Evolutionary conservation across 2,797 vertebrate genomes (phyloP).

Genomic region (Chelon labrosus): DNA sequence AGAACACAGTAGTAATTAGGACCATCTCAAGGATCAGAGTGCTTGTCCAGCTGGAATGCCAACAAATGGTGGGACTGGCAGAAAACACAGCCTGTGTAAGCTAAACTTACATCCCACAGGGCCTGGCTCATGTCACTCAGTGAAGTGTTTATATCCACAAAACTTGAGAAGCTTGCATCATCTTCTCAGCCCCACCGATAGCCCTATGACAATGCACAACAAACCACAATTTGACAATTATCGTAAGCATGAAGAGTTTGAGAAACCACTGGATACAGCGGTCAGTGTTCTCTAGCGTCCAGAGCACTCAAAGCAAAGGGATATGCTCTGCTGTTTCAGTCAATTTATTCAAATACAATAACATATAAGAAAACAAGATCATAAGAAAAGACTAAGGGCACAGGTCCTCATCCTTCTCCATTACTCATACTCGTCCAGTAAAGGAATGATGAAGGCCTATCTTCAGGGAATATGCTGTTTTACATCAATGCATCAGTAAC

Average conservation of each 20-base stretch:
- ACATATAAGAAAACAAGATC: not conserved
- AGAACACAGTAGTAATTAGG: conserved; percentile 28
- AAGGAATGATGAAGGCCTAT: conserved; percentile 71
- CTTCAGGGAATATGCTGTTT: conserved; percentile 75
- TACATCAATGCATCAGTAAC: conserved; percentile 80
- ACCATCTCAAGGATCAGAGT: conserved; percentile 39
- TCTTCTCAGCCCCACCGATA: conserved; percentile 37
- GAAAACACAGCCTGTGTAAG: conserved; percentile 48
- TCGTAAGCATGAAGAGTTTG: conserved; percentile 36
- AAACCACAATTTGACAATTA: conserved; percentile 68
- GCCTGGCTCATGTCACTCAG: conserved; percentile 57
- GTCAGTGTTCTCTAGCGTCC: not conserved
- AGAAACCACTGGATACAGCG: conserved; percentile 21
- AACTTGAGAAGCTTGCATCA: conserved; percentile 56
- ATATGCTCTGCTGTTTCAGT: not conserved
- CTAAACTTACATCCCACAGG: conserved; percentile 57
- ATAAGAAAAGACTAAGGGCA: conserved; percentile 47
- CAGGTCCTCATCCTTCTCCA: conserved; percentile 66
- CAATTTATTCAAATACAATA: conserved; percentile 6
- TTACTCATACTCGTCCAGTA: conserved; percentile 60
- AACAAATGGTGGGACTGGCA: conserved; percentile 54
- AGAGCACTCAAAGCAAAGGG: not conserved
- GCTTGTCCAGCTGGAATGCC: conserved; percentile 55
- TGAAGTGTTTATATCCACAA: conserved; percentile 72
- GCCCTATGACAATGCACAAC: conserved; percentile 30